phyloP scores from a whole-genome alignment of 2,113 vertebrate species.

The Dunckerocampus dactyliophorus region DNA sequence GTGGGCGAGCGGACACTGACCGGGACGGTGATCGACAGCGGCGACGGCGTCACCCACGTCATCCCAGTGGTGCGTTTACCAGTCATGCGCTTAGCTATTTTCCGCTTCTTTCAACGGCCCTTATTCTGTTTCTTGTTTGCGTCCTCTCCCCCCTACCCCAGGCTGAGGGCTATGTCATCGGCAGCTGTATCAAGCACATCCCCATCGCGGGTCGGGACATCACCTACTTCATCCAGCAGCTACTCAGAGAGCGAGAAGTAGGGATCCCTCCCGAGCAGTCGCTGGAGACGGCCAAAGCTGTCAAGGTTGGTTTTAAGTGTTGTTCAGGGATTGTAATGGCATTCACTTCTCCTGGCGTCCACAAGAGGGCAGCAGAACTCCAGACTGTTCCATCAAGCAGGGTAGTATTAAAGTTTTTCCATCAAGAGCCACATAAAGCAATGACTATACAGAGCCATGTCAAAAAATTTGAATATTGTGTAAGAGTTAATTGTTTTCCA shows the following conservation, averaged over 20 bases:
- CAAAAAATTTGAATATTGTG: too few relatives aligned
- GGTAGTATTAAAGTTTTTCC: too few relatives aligned
- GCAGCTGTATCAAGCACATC: constrained; percentile 99
- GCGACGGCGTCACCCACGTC: constrained; percentile 96
- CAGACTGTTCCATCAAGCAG: not conserved
- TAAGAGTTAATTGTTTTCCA: too few relatives aligned
- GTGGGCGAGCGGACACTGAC: constrained; percentile 94
- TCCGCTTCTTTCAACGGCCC: too few relatives aligned
- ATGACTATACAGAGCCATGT: too few relatives aligned
- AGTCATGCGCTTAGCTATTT: rapidly evolving
- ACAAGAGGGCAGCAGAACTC: constrained; percentile 25
- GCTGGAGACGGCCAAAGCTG: constrained; percentile 96
- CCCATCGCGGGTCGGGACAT: constrained; percentile 97
- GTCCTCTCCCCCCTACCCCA: constrained; percentile 34
- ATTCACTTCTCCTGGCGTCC: constrained; percentile 17
- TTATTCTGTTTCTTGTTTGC: not conserved
- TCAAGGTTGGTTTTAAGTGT: constrained; percentile 80
- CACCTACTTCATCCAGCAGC: constrained; percentile 97
- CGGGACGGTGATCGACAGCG: constrained; percentile 96
- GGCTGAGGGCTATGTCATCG: constrained; percentile 98
- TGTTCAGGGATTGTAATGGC: too few relatives aligned
- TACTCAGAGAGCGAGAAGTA: constrained; percentile 94
- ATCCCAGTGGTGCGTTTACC: constrained; percentile 87
- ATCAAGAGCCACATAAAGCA: too few relatives aligned
- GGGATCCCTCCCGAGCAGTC: constrained; percentile 98